phyloP scores from a whole-genome alignment of 2,113 vertebrate species.

The Bostrychus sinensis region DNA sequence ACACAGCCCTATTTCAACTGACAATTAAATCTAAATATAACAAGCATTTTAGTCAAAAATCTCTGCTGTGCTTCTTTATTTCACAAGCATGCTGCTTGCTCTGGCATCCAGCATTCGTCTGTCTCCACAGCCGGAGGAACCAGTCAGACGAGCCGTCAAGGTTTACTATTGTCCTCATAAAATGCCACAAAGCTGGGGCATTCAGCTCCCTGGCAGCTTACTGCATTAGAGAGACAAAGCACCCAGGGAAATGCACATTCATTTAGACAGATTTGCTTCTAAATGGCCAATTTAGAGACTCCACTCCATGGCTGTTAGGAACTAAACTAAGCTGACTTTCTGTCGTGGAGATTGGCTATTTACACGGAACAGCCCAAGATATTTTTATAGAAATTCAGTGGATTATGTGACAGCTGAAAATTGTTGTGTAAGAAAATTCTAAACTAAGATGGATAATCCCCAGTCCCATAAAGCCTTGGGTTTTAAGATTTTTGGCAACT shows the following conservation, averaged over 20 bases:
- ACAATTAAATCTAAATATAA: too few relatives aligned
- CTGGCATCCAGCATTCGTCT: conserved; percentile 16
- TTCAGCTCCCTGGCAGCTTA: conserved; percentile 30
- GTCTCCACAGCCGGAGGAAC: conserved; percentile 47
- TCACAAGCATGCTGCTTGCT: conserved; percentile 33
- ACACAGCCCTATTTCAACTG: too few relatives aligned
- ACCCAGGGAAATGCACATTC: conserved; percentile 17
- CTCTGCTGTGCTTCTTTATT: conserved; percentile 31
- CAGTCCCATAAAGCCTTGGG: conserved; percentile 36
- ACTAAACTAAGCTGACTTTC: conserved; percentile 11
- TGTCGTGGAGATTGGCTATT: not conserved
- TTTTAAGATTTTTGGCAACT: conserved; percentile 39
- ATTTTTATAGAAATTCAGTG: conserved; percentile 9
- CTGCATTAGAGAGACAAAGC: conserved; percentile 37
- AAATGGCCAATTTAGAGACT: conserved; percentile 34
- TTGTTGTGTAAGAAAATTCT: conserved; percentile 9
- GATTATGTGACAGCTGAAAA: not conserved
- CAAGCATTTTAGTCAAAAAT: too few relatives aligned
- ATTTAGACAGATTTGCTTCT: conserved; percentile 34
- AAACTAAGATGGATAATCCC: conserved; percentile 28
- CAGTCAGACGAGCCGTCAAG: conserved; percentile 40
- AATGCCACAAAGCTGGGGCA: conserved; percentile 32
- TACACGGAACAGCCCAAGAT: not conserved
- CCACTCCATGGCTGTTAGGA: not conserved
- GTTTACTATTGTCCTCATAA: conserved; percentile 57